Base-by-base conservation (phyloP, 2,888 invertebrate species). In the Drosophila maculinotata region DNA sequence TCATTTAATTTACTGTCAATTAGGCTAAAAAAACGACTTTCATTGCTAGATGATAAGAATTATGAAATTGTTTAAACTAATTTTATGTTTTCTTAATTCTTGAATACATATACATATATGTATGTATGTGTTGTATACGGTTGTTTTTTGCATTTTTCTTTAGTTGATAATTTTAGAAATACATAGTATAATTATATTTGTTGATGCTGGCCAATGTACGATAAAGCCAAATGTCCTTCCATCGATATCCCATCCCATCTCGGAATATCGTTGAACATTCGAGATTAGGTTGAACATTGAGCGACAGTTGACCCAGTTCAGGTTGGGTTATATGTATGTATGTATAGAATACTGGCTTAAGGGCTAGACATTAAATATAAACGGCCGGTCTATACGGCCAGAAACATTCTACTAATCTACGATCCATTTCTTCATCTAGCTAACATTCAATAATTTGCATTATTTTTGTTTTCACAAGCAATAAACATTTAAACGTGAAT, bases 401-500 rank as follows among this genome's bases (percentile, higher is more conserved):
- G 20, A 47, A 59, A 60, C 17, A 28, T 44, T 39, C 9, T 33
- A 31, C 30, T 20, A 30, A 23, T 28, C 38, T 69, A 26, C 12
- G 44, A 49, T 56, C 15, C 39, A 14, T 35, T 36, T n/a, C 31
- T 31, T 23, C 26, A 36, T 12, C 30, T 45, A 30, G n/a, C 44
- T 45, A 44, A 17, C 48, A n/a, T 48, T 48, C 1, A 30, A 8
- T 47, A 28, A 45, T 25, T 49, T 49, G 23, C 14, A 23, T 20
- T 15, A 41, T 20, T 3, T 20, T 20, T 20, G 4, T 20, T 69
- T 70, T 62, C 59, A 76, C 82, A 77, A 81, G 77, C 77, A 77
- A 77, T 77, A 77, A 77, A 73, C 79, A 81, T 78, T 77, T 69
- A 69, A 77, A 81, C 81, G 70, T 77, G 79, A 69, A 67, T 77